These are phyloP conservation scores for Trematomus loennbergii DNA, from an alignment of 2,113 vertebrate genomes.

Conservation along the genomic window DNA sequence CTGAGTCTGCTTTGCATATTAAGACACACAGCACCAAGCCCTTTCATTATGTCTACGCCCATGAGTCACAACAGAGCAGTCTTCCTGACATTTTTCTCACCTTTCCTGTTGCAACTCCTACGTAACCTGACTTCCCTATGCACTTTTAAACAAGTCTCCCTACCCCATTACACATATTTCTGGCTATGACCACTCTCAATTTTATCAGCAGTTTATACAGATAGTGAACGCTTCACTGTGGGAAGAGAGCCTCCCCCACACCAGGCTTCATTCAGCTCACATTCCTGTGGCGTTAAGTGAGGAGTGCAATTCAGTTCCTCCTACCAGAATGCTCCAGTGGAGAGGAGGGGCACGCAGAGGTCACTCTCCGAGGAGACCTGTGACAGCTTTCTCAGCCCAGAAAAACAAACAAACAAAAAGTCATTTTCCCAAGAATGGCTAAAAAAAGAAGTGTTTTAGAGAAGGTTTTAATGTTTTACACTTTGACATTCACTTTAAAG, in stretches of 20 bases:
- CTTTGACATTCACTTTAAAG: not conserved
- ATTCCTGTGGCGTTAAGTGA: conserved; percentile 76
- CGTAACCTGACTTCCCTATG: not conserved
- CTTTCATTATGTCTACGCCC: conserved; percentile 57
- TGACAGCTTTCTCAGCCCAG: conserved; percentile 4
- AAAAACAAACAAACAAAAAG: conserved; percentile 21
- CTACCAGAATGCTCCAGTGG: conserved; percentile 43
- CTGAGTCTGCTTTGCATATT: conserved; percentile 50
- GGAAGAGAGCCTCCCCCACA: conserved; percentile 58
- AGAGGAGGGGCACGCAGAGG: conserved; percentile 35
- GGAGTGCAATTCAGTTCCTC: conserved; percentile 47
- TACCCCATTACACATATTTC: not conserved
- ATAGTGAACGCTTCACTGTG: conserved; percentile 53
- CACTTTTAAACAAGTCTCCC: not conserved
- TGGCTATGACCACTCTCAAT: conserved; percentile 1
- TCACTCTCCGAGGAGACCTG: conserved; percentile 35
- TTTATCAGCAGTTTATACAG: conserved; percentile 71
- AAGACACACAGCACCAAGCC: not conserved
- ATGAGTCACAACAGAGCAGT: conserved; percentile 37
- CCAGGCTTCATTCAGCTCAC: conserved; percentile 55
- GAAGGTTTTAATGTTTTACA: too few species aligned
- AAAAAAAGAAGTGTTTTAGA: not conserved
- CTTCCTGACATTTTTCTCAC: conserved; percentile 77
- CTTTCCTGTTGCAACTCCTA: conserved; percentile 66
- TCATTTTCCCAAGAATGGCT: not conserved